Conservation (phyloP, 2,113 vertebrate species). For the Ailurus styani region DNA sequence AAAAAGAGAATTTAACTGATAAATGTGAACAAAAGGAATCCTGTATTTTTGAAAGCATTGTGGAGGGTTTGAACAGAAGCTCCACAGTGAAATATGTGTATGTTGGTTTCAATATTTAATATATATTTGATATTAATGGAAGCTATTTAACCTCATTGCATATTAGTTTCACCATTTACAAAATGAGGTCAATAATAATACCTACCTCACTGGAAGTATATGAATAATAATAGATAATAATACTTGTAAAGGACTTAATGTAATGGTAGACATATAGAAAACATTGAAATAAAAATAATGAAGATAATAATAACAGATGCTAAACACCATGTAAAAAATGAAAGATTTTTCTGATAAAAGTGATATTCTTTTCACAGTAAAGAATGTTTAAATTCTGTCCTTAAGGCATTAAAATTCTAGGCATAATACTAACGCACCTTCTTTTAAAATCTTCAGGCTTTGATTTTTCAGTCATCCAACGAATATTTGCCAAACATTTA, state of each 20-base stretch:
- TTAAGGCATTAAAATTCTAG: not conserved
- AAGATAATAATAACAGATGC: not conserved
- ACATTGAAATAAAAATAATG: not conserved
- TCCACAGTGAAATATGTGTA: not conserved
- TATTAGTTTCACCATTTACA: not conserved
- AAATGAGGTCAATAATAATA: not conserved
- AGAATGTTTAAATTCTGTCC: not conserved
- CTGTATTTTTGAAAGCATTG: not conserved
- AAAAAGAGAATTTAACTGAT: not conserved
- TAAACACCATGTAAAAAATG: not conserved
- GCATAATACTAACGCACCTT: not conserved
- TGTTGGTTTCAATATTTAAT: not conserved
- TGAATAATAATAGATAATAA: not conserved
- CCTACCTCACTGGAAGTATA: not conserved
- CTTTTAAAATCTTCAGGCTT: not conserved
- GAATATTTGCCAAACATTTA: not conserved
- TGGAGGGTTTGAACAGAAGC: not conserved
- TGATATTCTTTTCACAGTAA: not conserved
- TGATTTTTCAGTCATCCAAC: not conserved
- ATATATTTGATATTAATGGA: not conserved
- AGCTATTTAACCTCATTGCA: not conserved
- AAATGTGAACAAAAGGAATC: not conserved
- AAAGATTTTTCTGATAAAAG: not conserved
- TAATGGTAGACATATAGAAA: not conserved
- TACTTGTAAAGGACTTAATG: not conserved